These are phyloP conservation scores for Ceryle rudis DNA, from an alignment of 2,797 vertebrate genomes.

Conservation along the genomic window DNA sequence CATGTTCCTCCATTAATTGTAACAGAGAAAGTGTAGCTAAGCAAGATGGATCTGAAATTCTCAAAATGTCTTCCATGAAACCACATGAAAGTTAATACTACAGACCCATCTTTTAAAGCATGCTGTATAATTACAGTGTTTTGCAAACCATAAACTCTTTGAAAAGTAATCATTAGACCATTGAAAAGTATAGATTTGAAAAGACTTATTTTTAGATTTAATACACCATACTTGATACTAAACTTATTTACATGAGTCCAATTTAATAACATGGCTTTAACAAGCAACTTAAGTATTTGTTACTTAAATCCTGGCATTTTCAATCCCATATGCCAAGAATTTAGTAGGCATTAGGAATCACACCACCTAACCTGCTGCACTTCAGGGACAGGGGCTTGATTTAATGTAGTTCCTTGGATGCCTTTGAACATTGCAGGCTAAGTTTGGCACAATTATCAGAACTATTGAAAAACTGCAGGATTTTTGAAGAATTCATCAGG, in stretches of 20 bases:
- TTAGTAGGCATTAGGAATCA: background rate
- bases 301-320: background rate
- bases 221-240: background rate
- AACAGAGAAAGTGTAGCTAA: background rate
- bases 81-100: background rate
- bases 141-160: background rate
- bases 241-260: background rate
- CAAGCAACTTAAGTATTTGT: background rate
- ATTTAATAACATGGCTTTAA: background rate
- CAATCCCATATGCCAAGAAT: background rate
- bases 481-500: background rate
- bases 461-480: background rate
- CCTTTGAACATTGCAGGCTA: background rate
- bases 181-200: background rate
- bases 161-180: background rate
- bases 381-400: rapidly evolving
- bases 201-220: background rate
- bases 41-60: background rate
- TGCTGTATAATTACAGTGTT: background rate
- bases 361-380: background rate
- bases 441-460: background rate
- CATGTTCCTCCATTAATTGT: background rate
- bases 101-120: background rate
- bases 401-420: background rate
- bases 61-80: slow-evolving; percentile 36